Conservation (phyloP, 2,888 invertebrate species). For the Rapana venosa region DNA sequence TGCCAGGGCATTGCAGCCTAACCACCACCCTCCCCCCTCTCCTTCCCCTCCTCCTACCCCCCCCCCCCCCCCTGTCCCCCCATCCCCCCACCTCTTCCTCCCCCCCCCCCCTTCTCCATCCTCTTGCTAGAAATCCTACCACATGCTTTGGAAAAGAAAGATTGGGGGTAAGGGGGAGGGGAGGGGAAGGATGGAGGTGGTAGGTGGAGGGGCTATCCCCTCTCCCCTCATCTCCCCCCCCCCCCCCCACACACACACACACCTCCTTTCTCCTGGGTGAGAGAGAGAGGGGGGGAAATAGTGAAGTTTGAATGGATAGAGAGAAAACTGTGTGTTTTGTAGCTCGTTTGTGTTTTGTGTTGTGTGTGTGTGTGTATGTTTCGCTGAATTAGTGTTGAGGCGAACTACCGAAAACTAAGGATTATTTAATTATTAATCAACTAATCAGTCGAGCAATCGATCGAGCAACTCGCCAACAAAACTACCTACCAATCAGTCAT, state of each 20-base stretch:
- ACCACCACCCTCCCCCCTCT: too few species aligned
- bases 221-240: too few species aligned
- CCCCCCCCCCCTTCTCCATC: background rate
- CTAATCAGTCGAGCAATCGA: too few species aligned
- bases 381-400: background rate
- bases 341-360: background rate
- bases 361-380: background rate
- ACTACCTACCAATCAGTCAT: too few species aligned
- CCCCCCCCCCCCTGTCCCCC: background rate
- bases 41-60: too few species aligned
- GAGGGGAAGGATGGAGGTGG: conserved; percentile 25
- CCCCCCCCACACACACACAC: too few species aligned
- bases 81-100: background rate
- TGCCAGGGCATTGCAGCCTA: too few species aligned
- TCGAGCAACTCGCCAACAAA: too few species aligned
- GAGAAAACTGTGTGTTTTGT: background rate
- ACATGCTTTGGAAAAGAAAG: background rate
- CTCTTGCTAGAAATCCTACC: background rate
- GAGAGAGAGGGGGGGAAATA: background rate
- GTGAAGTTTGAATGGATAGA: background rate
- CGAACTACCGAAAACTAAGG: background rate
- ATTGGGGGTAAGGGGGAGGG: background rate
- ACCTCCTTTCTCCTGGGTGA: too few species aligned
- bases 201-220: too few species aligned
- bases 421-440: background rate